Evolutionary conservation across 2,113 vertebrate genomes (phyloP).

Genomic region (Calyptomena viridis): DNA sequence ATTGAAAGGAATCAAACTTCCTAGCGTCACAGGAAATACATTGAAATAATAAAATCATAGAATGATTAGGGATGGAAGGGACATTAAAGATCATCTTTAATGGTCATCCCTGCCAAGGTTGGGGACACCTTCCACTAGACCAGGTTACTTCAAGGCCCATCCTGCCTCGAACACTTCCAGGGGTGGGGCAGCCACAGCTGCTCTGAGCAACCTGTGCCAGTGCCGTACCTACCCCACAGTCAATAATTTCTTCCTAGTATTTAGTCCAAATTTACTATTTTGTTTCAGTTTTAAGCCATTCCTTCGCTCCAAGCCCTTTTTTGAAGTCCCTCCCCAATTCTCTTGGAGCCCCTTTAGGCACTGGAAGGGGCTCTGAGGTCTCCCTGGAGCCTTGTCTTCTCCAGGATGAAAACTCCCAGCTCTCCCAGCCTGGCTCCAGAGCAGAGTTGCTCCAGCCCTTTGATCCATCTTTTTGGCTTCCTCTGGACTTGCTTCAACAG

Average conservation of each 20-base stretch:
- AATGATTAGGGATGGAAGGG: background rate
- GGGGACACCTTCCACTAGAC: background rate
- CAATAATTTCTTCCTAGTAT: background rate
- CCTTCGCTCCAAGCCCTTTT: background rate
- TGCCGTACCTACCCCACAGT: background rate
- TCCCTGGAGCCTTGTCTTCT: background rate
- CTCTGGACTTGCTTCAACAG: background rate
- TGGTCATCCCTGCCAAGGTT: background rate
- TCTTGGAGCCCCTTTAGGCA: background rate
- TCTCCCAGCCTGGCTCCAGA: background rate
- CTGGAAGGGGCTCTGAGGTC: background rate
- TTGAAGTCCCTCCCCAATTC: background rate
- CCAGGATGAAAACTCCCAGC: background rate
- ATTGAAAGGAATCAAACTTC: background rate
- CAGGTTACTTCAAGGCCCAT: background rate
- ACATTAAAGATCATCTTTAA: background rate
- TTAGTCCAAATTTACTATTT: background rate
- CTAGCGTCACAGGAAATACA: accelerated
- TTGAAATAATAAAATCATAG: background rate
- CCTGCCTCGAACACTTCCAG: background rate
- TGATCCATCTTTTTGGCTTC: background rate
- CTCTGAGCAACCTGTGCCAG: background rate
- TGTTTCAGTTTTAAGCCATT: background rate
- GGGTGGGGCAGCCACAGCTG: background rate
- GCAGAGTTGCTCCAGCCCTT: background rate